Conservation (phyloP, 2,797 vertebrate species). For the Orestias chungarensis region DNA sequence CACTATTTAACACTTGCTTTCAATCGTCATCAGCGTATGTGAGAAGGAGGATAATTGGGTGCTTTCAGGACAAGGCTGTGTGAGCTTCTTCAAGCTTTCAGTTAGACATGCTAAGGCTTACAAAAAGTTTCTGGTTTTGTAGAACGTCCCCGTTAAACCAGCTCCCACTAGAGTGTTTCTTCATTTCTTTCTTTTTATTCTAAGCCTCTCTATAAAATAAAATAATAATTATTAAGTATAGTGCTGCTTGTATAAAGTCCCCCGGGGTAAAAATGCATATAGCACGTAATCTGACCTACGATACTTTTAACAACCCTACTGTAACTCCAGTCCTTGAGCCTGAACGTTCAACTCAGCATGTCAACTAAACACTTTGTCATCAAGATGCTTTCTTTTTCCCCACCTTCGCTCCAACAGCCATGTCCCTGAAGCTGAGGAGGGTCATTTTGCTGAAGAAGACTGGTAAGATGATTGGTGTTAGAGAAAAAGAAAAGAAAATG, state of each 20-base stretch:
- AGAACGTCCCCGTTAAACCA: background rate
- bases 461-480: slow-evolving; percentile 86
- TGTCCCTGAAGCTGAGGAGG: slow-evolving; percentile 91
- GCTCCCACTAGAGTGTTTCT: background rate
- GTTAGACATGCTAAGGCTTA: background rate
- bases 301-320: slow-evolving; percentile 32
- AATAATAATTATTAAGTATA: no score
- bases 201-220: background rate
- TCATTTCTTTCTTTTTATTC: background rate
- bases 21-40: background rate
- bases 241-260: background rate
- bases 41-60: background rate
- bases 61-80: background rate
- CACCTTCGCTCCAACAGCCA: slow-evolving; percentile 86
- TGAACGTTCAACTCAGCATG: slow-evolving; percentile 24
- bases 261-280: background rate
- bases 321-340: slow-evolving; percentile 15
- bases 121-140: background rate
- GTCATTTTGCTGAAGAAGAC: slow-evolving; percentile 91
- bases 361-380: slow-evolving; percentile 51
- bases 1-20: background rate
- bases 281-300: slow-evolving; percentile 9
- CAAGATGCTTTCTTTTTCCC: slow-evolving; percentile 71
- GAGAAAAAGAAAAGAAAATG: slow-evolving; percentile 18
- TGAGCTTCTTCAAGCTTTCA: background rate